Conservation (phyloP, 2,113 vertebrate species). For the Hippocampus barbouri region DNA sequence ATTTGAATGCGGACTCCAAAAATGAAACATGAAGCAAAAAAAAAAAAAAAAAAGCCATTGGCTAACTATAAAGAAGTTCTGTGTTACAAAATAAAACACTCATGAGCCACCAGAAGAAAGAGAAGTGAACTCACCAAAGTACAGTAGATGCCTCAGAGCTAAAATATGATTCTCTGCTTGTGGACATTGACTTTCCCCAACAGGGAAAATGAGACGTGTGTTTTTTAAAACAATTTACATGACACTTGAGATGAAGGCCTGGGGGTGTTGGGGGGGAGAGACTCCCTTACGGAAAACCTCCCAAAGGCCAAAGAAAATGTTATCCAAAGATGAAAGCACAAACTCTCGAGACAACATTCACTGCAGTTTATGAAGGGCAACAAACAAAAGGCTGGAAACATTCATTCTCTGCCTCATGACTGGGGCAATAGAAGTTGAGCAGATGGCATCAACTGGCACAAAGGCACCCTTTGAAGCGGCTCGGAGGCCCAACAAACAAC, state of each 20-base stretch:
- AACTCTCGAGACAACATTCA: background rate
- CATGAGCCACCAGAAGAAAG: background rate
- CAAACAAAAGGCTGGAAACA: slow-evolving; percentile 3
- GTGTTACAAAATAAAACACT: background rate
- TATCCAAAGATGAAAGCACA: background rate
- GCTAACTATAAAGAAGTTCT: background rate
- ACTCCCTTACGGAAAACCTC: background rate
- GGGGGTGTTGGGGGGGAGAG: background rate
- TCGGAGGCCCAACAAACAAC: background rate
- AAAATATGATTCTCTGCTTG: slow-evolving; percentile 3
- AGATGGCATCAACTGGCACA: background rate
- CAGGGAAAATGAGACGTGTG: background rate
- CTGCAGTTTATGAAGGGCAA: background rate
- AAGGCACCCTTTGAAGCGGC: background rate
- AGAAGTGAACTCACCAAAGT: background rate
- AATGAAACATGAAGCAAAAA: too few relatives aligned
- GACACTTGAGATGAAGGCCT: background rate
- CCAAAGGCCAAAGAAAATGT: background rate
- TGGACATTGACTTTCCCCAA: background rate
- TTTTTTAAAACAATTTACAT: background rate
- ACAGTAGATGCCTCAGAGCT: background rate
- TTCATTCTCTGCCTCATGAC: background rate
- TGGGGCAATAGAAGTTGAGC: background rate
- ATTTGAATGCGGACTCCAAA: background rate
- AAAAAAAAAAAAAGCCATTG: too few relatives aligned